phyloP scores from a whole-genome alignment of 2,113 vertebrate genomes.

The Aphelocoma coerulescens region DNA sequence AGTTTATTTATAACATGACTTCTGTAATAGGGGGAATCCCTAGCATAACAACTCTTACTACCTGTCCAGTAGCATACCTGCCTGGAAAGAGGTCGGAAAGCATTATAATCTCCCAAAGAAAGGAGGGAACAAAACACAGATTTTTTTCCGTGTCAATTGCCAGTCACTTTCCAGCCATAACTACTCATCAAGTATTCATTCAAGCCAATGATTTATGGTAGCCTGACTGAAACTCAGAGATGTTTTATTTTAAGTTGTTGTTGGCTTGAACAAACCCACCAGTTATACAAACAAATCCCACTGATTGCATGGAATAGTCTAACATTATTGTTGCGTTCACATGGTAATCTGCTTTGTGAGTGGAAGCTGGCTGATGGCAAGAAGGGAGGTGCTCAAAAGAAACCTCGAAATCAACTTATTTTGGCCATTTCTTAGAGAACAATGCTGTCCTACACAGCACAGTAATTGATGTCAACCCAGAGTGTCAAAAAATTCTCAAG shows the following conservation, averaged over 20 bases:
- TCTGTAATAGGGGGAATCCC: background rate
- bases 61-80: background rate
- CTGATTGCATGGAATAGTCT: background rate
- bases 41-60: background rate
- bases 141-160: background rate
- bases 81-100: background rate
- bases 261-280: background rate
- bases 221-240: background rate
- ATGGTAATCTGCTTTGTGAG: background rate
- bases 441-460: background rate
- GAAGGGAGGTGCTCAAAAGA: background rate
- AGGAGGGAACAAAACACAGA: background rate
- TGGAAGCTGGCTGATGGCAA: background rate
- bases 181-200: background rate
- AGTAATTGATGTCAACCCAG: background rate
- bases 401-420: background rate
- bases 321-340: background rate
- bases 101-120: background rate
- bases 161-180: background rate
- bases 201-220: background rate
- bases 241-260: background rate
- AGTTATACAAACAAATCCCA: background rate
- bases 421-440: background rate
- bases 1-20: background rate
- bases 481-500: background rate